A percentile compares a stretch with the other conserved stretches of the same genome.
Conservation (phyloP, 1,140 invertebrate genomes). For the Cyclargus thomasi region DNA sequence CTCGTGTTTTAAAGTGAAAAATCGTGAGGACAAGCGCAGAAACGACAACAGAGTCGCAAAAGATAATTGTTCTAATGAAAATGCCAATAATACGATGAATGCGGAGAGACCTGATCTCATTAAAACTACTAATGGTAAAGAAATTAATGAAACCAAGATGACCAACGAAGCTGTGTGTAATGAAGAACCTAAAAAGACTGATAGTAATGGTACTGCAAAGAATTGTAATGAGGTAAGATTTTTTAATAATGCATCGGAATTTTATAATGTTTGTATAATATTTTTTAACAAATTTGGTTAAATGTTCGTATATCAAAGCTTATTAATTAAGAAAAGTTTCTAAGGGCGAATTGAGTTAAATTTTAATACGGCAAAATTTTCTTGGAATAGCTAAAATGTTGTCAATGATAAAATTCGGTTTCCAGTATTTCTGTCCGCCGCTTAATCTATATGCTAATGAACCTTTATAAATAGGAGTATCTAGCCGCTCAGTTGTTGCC, state of each 20-base stretch:
- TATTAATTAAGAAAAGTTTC: background rate
- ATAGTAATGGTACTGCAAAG: constrained; percentile 37
- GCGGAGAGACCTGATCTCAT: constrained; percentile 55
- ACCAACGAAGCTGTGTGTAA: constrained; percentile 41
- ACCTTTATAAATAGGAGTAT: constrained; percentile 22
- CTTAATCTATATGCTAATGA: constrained; percentile 66
- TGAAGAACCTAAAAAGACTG: constrained; percentile 40
- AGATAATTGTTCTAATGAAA: constrained; percentile 63
- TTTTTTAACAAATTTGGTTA: too few species aligned
- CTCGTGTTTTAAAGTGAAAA: constrained; percentile 70
- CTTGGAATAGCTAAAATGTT: constrained; percentile 8
- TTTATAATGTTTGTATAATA: background rate
- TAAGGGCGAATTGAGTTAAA: too few species aligned
- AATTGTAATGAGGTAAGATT: constrained; percentile 50
- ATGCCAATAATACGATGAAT: constrained; percentile 55
- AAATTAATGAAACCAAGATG: constrained; percentile 50
- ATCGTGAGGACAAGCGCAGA: constrained; percentile 51
- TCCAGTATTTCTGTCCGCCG: constrained; percentile 41
- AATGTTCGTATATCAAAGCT: background rate
- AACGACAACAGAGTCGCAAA: constrained; percentile 50
- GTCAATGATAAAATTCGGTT: constrained; percentile 43
- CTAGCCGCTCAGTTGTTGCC: background rate
- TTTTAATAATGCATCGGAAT: constrained; percentile 7
- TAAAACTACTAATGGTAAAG: constrained; percentile 52
- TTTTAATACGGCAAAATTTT: too few species aligned